A percentile compares a stretch with the other conserved stretches of the same genome.
These are phyloP conservation scores for Crotalus horridus DNA, from an alignment of 2,113 vertebrate genomes.

Conservation along the genomic window DNA sequence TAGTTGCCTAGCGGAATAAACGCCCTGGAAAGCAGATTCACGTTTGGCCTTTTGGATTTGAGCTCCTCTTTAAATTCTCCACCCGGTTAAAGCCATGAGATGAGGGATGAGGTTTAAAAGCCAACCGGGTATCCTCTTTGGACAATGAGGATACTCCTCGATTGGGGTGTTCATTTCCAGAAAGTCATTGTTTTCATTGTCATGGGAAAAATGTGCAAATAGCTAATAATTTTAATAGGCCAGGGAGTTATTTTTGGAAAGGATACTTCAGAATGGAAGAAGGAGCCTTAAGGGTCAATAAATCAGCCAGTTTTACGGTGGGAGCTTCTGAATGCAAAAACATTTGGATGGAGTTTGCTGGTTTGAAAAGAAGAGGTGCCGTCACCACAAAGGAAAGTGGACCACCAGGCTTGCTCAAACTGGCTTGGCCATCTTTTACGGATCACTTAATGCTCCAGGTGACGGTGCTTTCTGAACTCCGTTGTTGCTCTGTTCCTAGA, in stretches of 20 bases:
- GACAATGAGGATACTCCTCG: neutral
- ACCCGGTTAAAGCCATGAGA: neutral
- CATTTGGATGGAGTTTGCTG: neutral
- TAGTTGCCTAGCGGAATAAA: neutral
- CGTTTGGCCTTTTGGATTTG: neutral
- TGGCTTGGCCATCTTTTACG: neutral
- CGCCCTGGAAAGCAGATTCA: neutral
- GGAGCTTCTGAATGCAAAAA: neutral
- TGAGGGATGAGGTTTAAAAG: neutral
- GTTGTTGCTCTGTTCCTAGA: neutral
- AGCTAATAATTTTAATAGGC: fast-evolving
- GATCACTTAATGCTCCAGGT: neutral
- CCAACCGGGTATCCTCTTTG: neutral
- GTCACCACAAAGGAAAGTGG: neutral
- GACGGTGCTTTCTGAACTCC: neutral
- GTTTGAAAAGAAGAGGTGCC: neutral
- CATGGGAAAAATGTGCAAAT: fast-evolving
- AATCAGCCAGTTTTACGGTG: neutral
- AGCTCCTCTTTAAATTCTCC: neutral
- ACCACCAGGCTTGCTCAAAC: neutral
- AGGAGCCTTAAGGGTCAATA: fast-evolving
- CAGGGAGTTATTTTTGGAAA: neutral
- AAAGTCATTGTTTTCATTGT: neutral
- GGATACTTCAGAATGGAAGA: neutral
- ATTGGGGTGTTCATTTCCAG: neutral